Conservation (phyloP, 2,797 vertebrate genomes). For the Notamacropus eugenii region DNA sequence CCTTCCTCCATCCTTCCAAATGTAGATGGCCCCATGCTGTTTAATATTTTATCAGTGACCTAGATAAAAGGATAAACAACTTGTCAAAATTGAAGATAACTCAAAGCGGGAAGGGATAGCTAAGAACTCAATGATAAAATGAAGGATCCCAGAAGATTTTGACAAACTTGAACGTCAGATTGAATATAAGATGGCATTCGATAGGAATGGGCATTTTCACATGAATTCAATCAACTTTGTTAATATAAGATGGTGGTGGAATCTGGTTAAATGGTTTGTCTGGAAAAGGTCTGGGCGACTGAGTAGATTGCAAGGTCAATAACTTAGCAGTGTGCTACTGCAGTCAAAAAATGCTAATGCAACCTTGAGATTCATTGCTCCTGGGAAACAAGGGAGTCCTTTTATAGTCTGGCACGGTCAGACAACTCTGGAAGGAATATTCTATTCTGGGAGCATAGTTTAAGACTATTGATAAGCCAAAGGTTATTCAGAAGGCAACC, state of each 20-base stretch:
- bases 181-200: neutral
- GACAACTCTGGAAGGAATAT: neutral
- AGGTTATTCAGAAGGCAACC: neutral
- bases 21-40: neutral
- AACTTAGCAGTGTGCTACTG: neutral
- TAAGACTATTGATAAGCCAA: neutral
- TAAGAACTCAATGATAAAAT: neutral
- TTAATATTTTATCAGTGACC: neutral
- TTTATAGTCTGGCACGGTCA: neutral
- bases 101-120: neutral
- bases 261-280: neutral
- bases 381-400: neutral
- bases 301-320: neutral
- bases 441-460: neutral
- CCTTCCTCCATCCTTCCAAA: neutral
- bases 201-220: neutral
- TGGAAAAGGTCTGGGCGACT: neutral
- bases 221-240: neutral
- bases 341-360: neutral
- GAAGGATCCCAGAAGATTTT: neutral
- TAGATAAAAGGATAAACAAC: neutral
- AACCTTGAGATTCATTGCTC: neutral
- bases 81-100: neutral
- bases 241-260: neutral
- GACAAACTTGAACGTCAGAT: neutral